These are phyloP conservation scores for Eciton burchellii DNA, from an alignment of 1,140 invertebrate species.

Conservation along the genomic window DNA sequence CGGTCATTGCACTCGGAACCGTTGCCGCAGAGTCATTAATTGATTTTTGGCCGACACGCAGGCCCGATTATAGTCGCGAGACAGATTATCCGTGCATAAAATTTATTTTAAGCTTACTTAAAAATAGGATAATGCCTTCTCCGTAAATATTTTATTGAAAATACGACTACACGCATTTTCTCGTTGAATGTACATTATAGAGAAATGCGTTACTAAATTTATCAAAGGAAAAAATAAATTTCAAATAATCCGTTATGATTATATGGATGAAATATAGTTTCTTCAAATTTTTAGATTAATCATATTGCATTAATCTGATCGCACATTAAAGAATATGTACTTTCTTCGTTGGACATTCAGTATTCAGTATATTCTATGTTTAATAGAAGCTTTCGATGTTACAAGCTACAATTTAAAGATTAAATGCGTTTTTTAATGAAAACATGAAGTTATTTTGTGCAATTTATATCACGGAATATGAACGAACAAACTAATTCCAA, in stretches of 20 bases:
- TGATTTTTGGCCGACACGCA: conserved; percentile 65
- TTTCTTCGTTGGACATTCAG: no score
- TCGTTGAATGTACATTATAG: neutral
- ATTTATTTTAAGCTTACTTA: conserved; percentile 64
- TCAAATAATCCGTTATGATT: neutral
- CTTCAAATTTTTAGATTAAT: neutral
- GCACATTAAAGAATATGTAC: neutral
- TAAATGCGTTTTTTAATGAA: no score
- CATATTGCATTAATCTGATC: neutral
- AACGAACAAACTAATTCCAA: neutral
- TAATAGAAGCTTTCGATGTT: no score
- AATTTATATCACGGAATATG: neutral
- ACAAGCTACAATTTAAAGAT: no score
- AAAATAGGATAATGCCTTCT: conserved; percentile 62
- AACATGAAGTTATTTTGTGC: neutral
- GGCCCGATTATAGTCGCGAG: conserved; percentile 63
- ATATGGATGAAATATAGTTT: neutral
- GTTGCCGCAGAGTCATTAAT: conserved; percentile 46
- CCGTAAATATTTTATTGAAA: conserved; percentile 28
- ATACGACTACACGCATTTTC: neutral
- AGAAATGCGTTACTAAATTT: neutral
- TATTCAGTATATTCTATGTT: no score
- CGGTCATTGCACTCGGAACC: conserved; percentile 61
- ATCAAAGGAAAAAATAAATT: neutral
- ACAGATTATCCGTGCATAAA: conserved; percentile 42